phyloP scores from a whole-genome alignment of 1,140 invertebrate species.

The Lordiphosa stackelbergi region DNA sequence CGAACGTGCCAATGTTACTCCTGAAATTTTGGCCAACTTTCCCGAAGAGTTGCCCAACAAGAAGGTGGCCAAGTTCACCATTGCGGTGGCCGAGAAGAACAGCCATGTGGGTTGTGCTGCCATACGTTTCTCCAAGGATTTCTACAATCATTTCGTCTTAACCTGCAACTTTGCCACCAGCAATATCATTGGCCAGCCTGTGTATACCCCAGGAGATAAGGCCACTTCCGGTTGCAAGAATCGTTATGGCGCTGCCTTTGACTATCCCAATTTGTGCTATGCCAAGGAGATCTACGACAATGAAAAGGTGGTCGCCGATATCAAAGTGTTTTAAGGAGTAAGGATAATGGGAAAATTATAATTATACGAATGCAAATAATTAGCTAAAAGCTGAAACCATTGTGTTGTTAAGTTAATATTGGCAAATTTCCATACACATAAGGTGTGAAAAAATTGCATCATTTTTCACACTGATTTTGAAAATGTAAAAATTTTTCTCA shows the following conservation, averaged over 20 bases:
- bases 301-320: conserved; percentile 19
- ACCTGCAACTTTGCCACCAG: conserved; percentile 43
- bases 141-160: conserved; percentile 37
- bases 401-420: background rate
- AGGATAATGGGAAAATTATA: background rate
- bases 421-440: too few species aligned
- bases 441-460: too few species aligned
- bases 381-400: conserved; percentile 7
- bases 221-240: conserved; percentile 30
- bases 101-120: conserved; percentile 38
- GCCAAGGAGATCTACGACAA: conserved; percentile 40
- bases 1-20: conserved; percentile 24
- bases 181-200: conserved; percentile 30
- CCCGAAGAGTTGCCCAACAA: conserved; percentile 40
- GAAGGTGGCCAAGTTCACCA: conserved; percentile 38
- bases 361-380: conserved; percentile 22
- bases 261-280: conserved; percentile 37
- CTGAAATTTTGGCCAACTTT: conserved; percentile 39
- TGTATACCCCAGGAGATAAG: conserved; percentile 29
- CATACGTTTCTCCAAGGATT: conserved; percentile 27
- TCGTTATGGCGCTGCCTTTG: conserved; percentile 33
- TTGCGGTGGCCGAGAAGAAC: conserved; percentile 37
- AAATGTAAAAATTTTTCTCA: too few species aligned
- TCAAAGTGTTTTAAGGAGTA: conserved; percentile 3
- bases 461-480: too few species aligned